A percentile compares a stretch with the other conserved stretches of the same genome.
Conservation (phyloP, 2,888 invertebrate genomes). For the Diplolepis rosae region DNA sequence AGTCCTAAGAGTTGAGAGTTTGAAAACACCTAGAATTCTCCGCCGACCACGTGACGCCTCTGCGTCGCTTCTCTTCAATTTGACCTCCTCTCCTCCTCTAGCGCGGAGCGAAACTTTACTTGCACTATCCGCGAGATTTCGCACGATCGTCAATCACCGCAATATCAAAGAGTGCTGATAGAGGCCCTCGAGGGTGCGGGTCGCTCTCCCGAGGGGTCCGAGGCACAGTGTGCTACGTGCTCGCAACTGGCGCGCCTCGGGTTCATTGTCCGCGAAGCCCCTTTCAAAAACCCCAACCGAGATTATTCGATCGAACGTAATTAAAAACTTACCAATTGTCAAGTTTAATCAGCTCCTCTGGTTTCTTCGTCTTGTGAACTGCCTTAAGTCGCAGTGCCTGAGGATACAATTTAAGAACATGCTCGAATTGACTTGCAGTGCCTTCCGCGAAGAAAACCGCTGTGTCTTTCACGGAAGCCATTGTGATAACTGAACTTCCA, state of each 20-base stretch:
- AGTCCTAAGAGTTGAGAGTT: background rate
- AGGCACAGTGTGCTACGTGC: constrained; percentile 56
- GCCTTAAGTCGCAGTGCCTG: constrained; percentile 93
- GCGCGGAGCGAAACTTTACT: constrained; percentile 36
- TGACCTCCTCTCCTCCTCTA: constrained; percentile 7
- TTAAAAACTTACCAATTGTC: constrained; percentile 90
- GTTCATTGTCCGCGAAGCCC: constrained; percentile 72
- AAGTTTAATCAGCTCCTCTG: constrained; percentile 94
- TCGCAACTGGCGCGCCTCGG: constrained; percentile 65
- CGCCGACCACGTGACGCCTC: constrained; percentile 13
- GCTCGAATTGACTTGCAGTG: constrained; percentile 89
- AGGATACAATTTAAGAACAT: constrained; percentile 92
- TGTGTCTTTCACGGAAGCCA: constrained; percentile 92
- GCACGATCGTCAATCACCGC: constrained; percentile 20
- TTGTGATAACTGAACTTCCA: constrained; percentile 76
- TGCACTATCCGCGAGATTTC: constrained; percentile 30
- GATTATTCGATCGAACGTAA: constrained; percentile 24
- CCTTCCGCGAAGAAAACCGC: constrained; percentile 95
- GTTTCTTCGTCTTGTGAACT: constrained; percentile 92
- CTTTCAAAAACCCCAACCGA: constrained; percentile 46
- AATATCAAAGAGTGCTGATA: constrained; percentile 20
- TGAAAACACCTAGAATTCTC: background rate
- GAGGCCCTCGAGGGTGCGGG: constrained; percentile 29
- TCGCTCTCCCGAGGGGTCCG: constrained; percentile 13
- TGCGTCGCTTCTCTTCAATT: constrained; percentile 21